phyloP scores from a whole-genome alignment of 2,113 vertebrate species.

The Machaerirhynchus nigripectus region DNA sequence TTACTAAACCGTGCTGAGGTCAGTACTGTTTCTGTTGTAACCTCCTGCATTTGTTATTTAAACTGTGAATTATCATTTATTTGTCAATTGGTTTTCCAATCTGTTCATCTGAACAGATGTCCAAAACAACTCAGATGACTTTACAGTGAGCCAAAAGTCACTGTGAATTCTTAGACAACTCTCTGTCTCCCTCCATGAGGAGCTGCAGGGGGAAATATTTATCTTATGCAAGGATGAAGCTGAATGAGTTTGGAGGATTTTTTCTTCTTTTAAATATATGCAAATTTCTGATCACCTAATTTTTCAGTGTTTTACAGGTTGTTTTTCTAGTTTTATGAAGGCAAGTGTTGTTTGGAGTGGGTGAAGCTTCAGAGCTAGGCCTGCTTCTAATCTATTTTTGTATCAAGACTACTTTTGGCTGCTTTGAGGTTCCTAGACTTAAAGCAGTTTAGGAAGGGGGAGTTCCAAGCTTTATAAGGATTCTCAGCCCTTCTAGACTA shows the following conservation, averaged over 20 bases:
- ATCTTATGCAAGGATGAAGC: not conserved
- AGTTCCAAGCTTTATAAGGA: not conserved
- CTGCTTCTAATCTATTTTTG: not conserved
- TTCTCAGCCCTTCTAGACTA: not conserved
- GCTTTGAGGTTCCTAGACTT: not conserved
- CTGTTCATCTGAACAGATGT: not conserved
- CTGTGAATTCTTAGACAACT: conserved; percentile 15
- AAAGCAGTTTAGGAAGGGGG: not conserved
- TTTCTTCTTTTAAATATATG: not conserved
- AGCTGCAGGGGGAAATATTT: not conserved
- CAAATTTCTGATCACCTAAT: not conserved
- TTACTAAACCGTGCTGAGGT: not conserved
- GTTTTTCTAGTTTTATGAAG: not conserved
- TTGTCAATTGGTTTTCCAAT: conserved; percentile 4
- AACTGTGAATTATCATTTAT: not conserved
- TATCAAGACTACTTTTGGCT: not conserved
- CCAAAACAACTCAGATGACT: not conserved
- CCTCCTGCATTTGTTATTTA: not conserved
- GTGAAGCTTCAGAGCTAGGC: not conserved
- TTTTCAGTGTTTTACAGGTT: not conserved
- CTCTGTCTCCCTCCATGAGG: not conserved
- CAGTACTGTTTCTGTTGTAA: not conserved
- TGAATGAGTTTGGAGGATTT: not conserved
- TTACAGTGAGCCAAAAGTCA: not conserved
- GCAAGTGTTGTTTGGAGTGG: not conserved